Conservation (phyloP, 2,888 invertebrate species). For the Aricia artaxerxes region DNA sequence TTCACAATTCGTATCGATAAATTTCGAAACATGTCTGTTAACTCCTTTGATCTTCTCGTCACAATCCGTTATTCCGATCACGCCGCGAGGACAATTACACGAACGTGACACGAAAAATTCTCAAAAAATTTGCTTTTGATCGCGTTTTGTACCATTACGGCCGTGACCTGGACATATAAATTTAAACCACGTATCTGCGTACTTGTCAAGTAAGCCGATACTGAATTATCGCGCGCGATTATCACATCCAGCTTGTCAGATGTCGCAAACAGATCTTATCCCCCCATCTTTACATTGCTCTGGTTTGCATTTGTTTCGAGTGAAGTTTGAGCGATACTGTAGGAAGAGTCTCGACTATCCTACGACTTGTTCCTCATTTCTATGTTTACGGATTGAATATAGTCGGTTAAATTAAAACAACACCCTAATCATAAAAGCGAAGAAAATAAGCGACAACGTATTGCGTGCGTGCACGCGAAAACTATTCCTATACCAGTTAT, state of each 20-base stretch:
- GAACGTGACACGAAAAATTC: slow-evolving; percentile 69
- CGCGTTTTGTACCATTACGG: slow-evolving; percentile 33
- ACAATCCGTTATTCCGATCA: slow-evolving; percentile 71
- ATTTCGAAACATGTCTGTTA: slow-evolving; percentile 75
- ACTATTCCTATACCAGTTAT: slow-evolving; percentile 76
- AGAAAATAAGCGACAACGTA: slow-evolving; percentile 76
- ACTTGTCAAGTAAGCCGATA: slow-evolving; percentile 30
- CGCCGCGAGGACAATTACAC: slow-evolving; percentile 68
- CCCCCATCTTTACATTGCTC: not conserved
- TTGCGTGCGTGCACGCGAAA: slow-evolving; percentile 79
- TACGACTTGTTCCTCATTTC: not conserved
- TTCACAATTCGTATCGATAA: slow-evolving; percentile 65
- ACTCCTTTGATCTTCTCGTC: slow-evolving; percentile 74
- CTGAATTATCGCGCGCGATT: slow-evolving; percentile 15
- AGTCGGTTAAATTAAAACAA: slow-evolving; percentile 35
- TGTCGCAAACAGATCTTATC: not conserved
- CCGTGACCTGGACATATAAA: slow-evolving; percentile 27
- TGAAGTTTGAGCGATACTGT: not conserved
- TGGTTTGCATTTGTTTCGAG: not conserved
- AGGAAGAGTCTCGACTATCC: not conserved
- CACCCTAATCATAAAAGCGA: slow-evolving; percentile 63
- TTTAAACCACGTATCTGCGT: slow-evolving; percentile 23
- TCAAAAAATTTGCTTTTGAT: slow-evolving; percentile 59
- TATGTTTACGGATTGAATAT: not conserved
- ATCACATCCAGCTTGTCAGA: not conserved